Base-by-base conservation (phyloP, 2,113 vertebrate genomes). In the Osmerus mordax region DNA sequence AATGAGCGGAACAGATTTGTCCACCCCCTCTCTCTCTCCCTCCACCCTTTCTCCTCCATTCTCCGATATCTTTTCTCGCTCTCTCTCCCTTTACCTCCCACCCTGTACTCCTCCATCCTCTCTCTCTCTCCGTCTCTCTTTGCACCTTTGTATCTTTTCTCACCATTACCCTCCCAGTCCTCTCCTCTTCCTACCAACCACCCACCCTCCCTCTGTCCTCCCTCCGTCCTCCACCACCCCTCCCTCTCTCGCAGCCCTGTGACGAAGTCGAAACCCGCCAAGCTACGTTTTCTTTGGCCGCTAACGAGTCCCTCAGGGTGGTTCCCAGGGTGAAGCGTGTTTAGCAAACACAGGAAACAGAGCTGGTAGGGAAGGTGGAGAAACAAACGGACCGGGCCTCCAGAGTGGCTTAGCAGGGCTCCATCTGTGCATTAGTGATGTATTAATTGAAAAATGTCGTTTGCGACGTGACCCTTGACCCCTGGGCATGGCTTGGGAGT, bases 301-400 rank as follows among this genome's bases (percentile, higher is more conserved):
- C 36, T 52, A 47, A 71, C 59, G 18, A 21, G 58, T 1, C 69
- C 18, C 69, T 3, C 41, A 56, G 59, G 69, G 53, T 19, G 13
- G 11, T 28, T 28, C 25, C 53, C 36, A 12, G 25, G 25, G 23
- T 28, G 21, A 67, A 28, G 54, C 21, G 25, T 18, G 66, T 54
- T 67, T 67, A 25, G 47, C 19, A 54, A 67, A 67, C 8, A 54
- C 47, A 67, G 47, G 63, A 65, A 65, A 65, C 36, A 14, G 63
- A 19, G n/a, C 16, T 29, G 54, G 54, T 59, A 32, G 18, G 16
- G 25, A 59, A 13, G 67, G 29, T 65, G 63, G 29, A 47, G 41
- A 32, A 58, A 56, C 18, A 32, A n/a, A 36, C 58, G 23, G 14
- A 59, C 15, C 16, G 16, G 9, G 18, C 55, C 15, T 15, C 29